A percentile compares a stretch with the other conserved stretches of the same genome.
phyloP scores from a whole-genome alignment of 2,888 invertebrate genomes.

The Sipha maydis region DNA sequence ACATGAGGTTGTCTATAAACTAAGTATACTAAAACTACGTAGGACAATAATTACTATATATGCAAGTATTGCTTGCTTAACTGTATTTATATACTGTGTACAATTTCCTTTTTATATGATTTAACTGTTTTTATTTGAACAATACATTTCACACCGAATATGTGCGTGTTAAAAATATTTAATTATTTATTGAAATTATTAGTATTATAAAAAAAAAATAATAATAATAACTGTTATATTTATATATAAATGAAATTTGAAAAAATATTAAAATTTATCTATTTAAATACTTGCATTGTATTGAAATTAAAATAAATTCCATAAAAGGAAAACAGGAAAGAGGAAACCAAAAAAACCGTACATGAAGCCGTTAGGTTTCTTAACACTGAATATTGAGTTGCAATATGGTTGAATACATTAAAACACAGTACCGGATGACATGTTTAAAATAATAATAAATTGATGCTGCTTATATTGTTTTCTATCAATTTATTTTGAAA shows the following conservation, averaged over 20 bases:
- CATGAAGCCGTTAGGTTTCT: conserved; percentile 49
- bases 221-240: too few relatives aligned
- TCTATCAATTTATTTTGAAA: neutral
- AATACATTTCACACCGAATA: neutral
- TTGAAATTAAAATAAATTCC: conserved; percentile 12
- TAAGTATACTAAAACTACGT: neutral
- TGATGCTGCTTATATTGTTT: neutral
- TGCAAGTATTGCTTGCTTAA: neutral
- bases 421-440: conserved; percentile 25
- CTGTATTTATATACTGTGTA: neutral
- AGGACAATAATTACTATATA: neutral
- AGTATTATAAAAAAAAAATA: neutral
- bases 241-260: too few relatives aligned
- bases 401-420: conserved; percentile 12
- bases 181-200: neutral
- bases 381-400: conserved; percentile 40
- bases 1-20: neutral
- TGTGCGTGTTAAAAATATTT: neutral
- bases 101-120: neutral
- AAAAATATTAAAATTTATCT: neutral
- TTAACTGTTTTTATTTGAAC: neutral
- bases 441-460: conserved; percentile 24
- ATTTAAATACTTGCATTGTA: conserved; percentile 12
- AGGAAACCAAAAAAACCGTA: conserved; percentile 16
- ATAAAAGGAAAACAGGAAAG: conserved; percentile 38